Base-by-base conservation (phyloP, 2,888 invertebrate genomes). In the Ochlodes sylvanus region DNA sequence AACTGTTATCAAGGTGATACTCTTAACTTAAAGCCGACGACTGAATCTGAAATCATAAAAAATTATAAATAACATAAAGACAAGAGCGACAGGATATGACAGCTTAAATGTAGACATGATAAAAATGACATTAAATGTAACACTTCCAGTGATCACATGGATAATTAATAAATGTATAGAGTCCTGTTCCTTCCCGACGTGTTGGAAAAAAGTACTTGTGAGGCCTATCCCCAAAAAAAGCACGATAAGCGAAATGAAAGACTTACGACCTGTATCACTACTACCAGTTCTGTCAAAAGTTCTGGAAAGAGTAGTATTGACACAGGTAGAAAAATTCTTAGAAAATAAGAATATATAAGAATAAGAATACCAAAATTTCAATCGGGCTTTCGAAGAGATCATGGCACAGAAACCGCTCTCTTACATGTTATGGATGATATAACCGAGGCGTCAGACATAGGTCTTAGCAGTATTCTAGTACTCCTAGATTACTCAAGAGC, bases 1-100 rank as follows among this genome's bases (percentile, higher is more conserved):
- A n/a, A n/a, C n/a, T n/a, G n/a, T n/a, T n/a, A n/a, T n/a, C n/a
- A n/a, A n/a, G n/a, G n/a, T n/a, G n/a, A n/a, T n/a, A n/a, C n/a
- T n/a, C 44, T n/a, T n/a, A n/a, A 44, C 1, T 44, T 47, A 17
- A 47, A 15, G 17, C 47, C 17, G 17, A 15, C 44, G 7, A 47
- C 60, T 4, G 14, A 63, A 62, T 15, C 12, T 6, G 54, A 67
- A 42, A 47, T 71, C 9, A n/a, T 61, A 5, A 66, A 63, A 7
- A 67, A 42, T 63, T 12, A 54, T 67, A 6, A 69, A 62, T 5
- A 61, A 52, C 3, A 62, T 72, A 6, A 38, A 61, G 1, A 52
- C 14, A 14, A 42, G 14, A 14, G 12, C 41, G 14, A 5, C 14
- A 14, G 41, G 41, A 42, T 14, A 42, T 5, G 41, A 42, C 5